These are phyloP conservation scores for Stichopus chloronotus DNA, from an alignment of 35 echinoderm and acorn worm genomes.

Conservation along the genomic window DNA sequence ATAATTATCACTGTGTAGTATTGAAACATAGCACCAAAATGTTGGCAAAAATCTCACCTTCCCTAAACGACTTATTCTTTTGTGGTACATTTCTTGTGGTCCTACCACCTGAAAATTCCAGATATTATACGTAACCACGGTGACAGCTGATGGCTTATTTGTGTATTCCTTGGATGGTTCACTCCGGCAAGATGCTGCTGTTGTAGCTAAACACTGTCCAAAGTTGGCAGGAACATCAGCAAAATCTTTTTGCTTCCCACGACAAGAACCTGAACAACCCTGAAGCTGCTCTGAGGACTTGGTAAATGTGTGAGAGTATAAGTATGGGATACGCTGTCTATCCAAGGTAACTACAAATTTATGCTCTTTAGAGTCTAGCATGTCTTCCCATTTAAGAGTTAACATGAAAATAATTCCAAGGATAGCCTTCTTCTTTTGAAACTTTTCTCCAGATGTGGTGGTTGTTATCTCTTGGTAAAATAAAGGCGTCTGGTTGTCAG, in stretches of 20 bases:
- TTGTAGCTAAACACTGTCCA: background rate
- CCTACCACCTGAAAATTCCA: slow-evolving; percentile 54
- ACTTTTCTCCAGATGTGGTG: background rate
- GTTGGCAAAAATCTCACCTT: slow-evolving; percentile 27
- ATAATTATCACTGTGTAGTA: too few species aligned
- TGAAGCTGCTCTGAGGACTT: background rate
- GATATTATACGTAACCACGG: slow-evolving; percentile 43
- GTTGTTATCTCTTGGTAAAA: slow-evolving; percentile 36
- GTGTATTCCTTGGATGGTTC: background rate
- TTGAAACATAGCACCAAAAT: background rate
- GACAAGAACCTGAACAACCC: background rate
- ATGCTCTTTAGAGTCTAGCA: background rate
- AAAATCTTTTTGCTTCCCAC: background rate
- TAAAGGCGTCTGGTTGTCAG: slow-evolving; percentile 17
- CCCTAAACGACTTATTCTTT: slow-evolving; percentile 46
- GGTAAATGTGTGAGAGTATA: slow-evolving; percentile 43
- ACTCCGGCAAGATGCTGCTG: background rate
- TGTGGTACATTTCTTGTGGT: slow-evolving; percentile 30
- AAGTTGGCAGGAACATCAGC: background rate
- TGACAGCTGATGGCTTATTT: background rate
- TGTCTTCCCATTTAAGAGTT: slow-evolving; percentile 16
- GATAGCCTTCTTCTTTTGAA: slow-evolving; percentile 61
- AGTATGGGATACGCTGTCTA: slow-evolving; percentile 26
- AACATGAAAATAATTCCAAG: slow-evolving; percentile 38
- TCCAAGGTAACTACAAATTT: slow-evolving; percentile 47